phyloP scores from a whole-genome alignment of 2,113 vertebrate genomes.

The Lucifuga dentata region DNA sequence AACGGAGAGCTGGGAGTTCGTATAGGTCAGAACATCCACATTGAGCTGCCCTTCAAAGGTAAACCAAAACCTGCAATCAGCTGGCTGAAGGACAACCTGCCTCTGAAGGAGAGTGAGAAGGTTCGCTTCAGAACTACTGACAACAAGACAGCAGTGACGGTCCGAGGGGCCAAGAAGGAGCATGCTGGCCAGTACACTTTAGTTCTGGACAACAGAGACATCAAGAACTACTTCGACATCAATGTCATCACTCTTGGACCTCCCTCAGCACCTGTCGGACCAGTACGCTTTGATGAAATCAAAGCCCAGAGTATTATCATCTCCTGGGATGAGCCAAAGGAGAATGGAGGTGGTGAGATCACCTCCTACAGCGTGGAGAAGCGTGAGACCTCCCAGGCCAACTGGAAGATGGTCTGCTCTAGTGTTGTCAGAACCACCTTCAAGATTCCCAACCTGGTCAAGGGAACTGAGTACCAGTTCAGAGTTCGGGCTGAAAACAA shows the following conservation, averaged over 20 bases:
- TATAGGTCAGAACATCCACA: slow-evolving; percentile 93
- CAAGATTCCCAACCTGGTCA: slow-evolving; percentile 95
- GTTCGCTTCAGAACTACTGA: slow-evolving; percentile 95
- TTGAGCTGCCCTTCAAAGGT: slow-evolving; percentile 94
- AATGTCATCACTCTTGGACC: slow-evolving; percentile 92
- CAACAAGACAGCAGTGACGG: slow-evolving; percentile 91
- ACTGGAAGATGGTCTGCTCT: slow-evolving; percentile 98
- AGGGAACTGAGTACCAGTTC: slow-evolving; percentile 94
- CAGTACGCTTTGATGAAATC: slow-evolving; percentile 93
- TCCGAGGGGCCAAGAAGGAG: slow-evolving; percentile 94
- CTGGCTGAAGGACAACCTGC: slow-evolving; percentile 94
- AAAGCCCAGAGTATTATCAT: slow-evolving; percentile 95
- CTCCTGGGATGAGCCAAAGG: slow-evolving; percentile 94
- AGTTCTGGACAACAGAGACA: slow-evolving; percentile 91
- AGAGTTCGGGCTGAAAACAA: slow-evolving; percentile 97
- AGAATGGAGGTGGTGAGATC: slow-evolving; percentile 95
- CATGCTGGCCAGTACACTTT: slow-evolving; percentile 95
- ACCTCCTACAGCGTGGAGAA: slow-evolving; percentile 97
- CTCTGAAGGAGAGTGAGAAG: slow-evolving; percentile 94
- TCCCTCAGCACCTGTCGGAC: slow-evolving; percentile 92
- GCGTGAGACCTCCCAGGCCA: slow-evolving; percentile 94
- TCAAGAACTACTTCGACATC: slow-evolving; percentile 91
- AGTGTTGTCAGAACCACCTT: slow-evolving; percentile 93
- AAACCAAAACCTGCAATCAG: slow-evolving; percentile 94
- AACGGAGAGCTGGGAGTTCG: slow-evolving; percentile 91